These are phyloP conservation scores for Symphodus melops DNA, from an alignment of 2,113 vertebrate genomes.

Conservation along the genomic window DNA sequence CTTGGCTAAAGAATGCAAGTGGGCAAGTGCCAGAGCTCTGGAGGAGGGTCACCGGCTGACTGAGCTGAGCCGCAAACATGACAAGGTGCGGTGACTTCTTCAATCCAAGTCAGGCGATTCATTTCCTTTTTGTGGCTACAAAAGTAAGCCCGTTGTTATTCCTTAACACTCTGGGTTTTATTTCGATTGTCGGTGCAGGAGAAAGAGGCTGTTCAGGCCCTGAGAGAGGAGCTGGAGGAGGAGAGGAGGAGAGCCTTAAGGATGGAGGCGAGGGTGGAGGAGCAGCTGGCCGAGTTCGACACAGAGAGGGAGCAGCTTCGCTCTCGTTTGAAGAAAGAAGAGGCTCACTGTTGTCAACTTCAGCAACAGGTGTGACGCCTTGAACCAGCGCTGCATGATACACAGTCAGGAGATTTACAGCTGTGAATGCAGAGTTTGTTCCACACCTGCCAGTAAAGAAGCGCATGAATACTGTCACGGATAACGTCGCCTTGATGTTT, in stretches of 20 bases:
- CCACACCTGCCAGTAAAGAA: too few relatives aligned
- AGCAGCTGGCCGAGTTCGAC: constrained; percentile 95
- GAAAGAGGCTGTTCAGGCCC: constrained; percentile 79
- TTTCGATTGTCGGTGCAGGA: constrained; percentile 67
- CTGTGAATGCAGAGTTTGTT: too few relatives aligned
- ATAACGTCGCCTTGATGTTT: too few relatives aligned
- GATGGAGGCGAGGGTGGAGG: constrained; percentile 95
- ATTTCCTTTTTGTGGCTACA: neutral
- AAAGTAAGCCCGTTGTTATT: neutral
- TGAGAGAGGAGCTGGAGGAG: constrained; percentile 88
- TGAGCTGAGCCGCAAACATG: constrained; percentile 88
- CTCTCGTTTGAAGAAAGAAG: constrained; percentile 93
- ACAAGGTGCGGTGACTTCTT: constrained; percentile 74
- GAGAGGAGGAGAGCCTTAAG: constrained; percentile 88
- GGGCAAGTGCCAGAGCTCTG: constrained; percentile 89
- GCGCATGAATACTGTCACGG: too few relatives aligned
- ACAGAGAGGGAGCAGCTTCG: constrained; percentile 95
- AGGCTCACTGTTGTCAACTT: constrained; percentile 88
- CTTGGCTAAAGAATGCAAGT: constrained; percentile 94
- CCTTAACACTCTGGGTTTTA: neutral
- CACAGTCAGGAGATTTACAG: too few relatives aligned
- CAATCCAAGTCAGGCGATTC: neutral
- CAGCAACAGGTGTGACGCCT: constrained; percentile 85
- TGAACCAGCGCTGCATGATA: neutral
- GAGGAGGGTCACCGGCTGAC: constrained; percentile 91